Conservation (phyloP, 1,140 invertebrate genomes). For the Pogonomyrmex californicus region DNA sequence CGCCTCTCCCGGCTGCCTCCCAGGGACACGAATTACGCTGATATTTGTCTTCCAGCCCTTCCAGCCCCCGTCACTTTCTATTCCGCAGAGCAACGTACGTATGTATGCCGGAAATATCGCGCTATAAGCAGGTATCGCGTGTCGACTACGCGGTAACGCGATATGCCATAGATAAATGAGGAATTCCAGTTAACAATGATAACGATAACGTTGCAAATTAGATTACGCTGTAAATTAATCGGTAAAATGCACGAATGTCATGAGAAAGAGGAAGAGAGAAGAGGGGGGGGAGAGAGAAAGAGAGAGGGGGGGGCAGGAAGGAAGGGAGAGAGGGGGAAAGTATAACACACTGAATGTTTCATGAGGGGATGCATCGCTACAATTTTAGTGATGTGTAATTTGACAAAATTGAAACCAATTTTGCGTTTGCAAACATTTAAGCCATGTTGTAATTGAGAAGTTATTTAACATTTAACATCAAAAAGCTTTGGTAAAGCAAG, state of each 20-base stretch:
- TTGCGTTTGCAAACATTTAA: conserved; percentile 17
- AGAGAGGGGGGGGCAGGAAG: no score
- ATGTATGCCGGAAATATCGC: conserved; percentile 39
- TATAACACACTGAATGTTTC: conserved; percentile 10
- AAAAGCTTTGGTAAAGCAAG: neutral
- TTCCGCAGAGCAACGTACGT: neutral
- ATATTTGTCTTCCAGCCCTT: conserved; percentile 35
- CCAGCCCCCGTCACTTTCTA: neutral
- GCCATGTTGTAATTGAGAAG: conserved; percentile 24
- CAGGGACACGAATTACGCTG: conserved; percentile 39
- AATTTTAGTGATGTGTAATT: conserved; percentile 22
- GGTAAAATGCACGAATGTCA: conserved; percentile 22
- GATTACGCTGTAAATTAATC: conserved; percentile 53
- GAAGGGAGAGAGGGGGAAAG: no score
- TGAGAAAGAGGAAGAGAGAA: neutral
- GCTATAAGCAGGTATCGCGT: conserved; percentile 49
- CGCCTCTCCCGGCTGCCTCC: neutral
- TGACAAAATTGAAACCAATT: conserved; percentile 46
- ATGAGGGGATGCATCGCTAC: neutral
- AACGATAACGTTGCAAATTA: conserved; percentile 53
- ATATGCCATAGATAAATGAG: conserved; percentile 39
- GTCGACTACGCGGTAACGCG: conserved; percentile 13
- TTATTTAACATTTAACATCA: conserved; percentile 41
- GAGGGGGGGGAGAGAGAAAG: neutral
- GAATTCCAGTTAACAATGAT: conserved; percentile 44